Conservation (phyloP, 2,797 vertebrate species). For the Phyllotis vaccarum region DNA sequence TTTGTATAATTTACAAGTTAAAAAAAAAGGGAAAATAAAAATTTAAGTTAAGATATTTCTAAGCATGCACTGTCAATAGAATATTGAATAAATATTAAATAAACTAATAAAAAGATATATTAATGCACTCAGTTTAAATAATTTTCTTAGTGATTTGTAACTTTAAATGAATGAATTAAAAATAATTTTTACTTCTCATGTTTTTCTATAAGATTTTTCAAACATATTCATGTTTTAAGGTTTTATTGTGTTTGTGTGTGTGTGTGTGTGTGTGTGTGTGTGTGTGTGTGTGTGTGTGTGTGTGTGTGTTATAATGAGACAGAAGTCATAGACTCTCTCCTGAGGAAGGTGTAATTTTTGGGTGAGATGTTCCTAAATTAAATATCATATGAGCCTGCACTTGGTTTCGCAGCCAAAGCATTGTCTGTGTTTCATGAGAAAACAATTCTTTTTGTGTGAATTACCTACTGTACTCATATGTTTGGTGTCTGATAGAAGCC, state of each 20-base stretch:
- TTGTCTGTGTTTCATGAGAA: neutral
- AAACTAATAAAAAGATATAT: neutral
- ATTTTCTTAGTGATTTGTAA: neutral
- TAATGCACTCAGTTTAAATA: neutral
- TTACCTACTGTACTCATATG: neutral
- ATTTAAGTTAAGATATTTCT: neutral
- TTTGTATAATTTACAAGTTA: slow-evolving; percentile 18
- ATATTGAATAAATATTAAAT: neutral
- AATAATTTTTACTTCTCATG: neutral
- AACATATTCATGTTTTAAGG: neutral
- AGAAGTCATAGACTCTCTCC: neutral
- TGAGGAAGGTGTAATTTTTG: neutral
- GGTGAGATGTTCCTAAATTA: neutral
- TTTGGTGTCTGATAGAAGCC: neutral
- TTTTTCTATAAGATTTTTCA: neutral
- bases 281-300: neutral
- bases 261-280: neutral
- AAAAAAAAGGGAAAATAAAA: neutral
- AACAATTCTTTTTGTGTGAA: neutral
- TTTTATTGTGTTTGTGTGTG: neutral
- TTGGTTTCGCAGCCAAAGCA: neutral
- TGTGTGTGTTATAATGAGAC: neutral
- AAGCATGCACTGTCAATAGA: neutral
- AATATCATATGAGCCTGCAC: neutral
- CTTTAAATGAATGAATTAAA: slow-evolving; percentile 53